Conservation (phyloP, 2,797 vertebrate genomes). For the Odontamblyopus lacepedii region DNA sequence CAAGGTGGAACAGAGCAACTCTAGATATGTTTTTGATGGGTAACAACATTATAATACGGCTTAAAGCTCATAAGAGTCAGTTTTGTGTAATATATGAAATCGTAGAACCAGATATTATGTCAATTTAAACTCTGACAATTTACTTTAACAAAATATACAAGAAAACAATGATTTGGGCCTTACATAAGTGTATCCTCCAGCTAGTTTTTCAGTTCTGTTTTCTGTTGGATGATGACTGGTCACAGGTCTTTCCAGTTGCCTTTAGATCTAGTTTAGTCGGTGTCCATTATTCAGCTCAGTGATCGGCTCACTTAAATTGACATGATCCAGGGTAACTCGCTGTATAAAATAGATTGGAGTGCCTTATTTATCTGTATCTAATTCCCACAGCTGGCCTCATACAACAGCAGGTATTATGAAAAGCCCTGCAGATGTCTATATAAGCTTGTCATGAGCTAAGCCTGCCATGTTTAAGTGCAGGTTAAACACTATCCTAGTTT, state of each 20-base stretch:
- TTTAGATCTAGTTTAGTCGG: neutral
- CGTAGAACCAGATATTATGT: neutral
- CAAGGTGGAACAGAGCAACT: no score
- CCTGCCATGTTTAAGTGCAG: constrained; percentile 13
- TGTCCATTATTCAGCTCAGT: neutral
- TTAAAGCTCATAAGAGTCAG: no score
- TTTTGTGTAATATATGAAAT: no score
- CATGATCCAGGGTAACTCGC: neutral
- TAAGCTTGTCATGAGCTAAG: constrained; percentile 18
- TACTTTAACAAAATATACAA: neutral
- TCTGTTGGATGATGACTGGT: neutral
- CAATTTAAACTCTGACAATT: neutral
- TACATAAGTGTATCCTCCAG: neutral
- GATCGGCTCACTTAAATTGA: neutral
- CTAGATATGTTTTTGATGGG: no score
- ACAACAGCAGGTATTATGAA: neutral
- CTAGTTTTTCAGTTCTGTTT: neutral
- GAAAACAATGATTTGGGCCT: no score
- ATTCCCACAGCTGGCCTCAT: neutral
- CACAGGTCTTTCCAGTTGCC: neutral
- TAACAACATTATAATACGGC: no score
- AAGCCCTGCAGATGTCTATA: constrained; percentile 19
- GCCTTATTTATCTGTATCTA: constrained; percentile 5
- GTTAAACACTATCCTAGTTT: constrained; percentile 23
- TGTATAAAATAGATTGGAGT: neutral